Percentiles rank a stretch among this genome's conserved stretches.
Conservation (phyloP, 2,888 invertebrate species). For the Diabrotica balteata region DNA sequence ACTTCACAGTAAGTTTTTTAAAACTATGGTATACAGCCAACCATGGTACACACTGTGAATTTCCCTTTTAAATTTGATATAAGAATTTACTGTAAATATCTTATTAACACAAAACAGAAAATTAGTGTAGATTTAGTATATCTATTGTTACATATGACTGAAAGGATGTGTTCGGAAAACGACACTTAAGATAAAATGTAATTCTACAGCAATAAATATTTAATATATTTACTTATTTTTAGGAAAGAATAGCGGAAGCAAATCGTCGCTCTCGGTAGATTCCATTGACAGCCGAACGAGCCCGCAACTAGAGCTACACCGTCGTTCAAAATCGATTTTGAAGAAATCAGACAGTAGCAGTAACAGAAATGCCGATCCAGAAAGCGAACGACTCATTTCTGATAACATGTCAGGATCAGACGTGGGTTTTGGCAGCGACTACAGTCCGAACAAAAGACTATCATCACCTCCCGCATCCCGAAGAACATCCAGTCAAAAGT, state of each 20-base stretch:
- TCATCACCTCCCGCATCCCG: constrained; percentile 54
- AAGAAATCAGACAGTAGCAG: constrained; percentile 74
- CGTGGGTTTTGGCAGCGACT: constrained; percentile 59
- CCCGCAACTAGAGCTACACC: constrained; percentile 70
- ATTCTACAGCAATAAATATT: background rate
- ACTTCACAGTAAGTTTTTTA: too few species aligned
- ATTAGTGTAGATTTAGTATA: too few species aligned
- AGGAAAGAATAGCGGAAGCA: constrained; percentile 67
- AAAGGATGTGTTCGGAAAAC: too few species aligned
- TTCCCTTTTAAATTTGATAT: too few species aligned
- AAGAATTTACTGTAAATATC: too few species aligned
- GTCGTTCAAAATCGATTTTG: constrained; percentile 77
- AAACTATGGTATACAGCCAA: too few species aligned
- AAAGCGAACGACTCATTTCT: constrained; percentile 77
- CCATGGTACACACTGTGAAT: too few species aligned
- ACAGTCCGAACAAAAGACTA: constrained; percentile 54
- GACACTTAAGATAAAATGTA: background rate
- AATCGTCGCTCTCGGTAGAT: constrained; percentile 73
- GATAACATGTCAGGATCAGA: constrained; percentile 70
- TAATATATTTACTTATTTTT: constrained; percentile 31
- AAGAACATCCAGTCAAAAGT: constrained; percentile 47
- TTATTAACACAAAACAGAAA: too few species aligned
- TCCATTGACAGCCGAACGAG: constrained; percentile 69
- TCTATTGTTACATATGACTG: too few species aligned
- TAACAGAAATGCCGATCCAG: constrained; percentile 67